Evolutionary conservation across 2,797 vertebrate genomes (phyloP).

Genomic region (Calcarius lapponicus): DNA sequence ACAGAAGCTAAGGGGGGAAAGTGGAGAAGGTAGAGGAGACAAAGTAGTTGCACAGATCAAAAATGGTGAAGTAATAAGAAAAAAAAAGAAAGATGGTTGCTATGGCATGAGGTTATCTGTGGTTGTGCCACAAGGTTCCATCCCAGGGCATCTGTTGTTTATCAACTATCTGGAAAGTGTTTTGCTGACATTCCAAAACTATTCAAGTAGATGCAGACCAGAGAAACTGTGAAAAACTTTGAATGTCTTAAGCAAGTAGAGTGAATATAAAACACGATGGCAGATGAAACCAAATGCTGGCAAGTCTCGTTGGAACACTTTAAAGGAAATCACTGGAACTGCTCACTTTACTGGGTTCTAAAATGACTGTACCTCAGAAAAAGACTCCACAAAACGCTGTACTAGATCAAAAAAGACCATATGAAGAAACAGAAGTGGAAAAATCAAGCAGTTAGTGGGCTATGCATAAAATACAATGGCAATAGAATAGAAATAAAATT

Average conservation of each 20-base stretch:
- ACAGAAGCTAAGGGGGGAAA: background rate
- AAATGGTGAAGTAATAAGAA: background rate
- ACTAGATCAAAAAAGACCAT: background rate
- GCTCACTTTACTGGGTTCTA: background rate
- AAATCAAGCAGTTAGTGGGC: background rate
- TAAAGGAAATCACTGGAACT: background rate
- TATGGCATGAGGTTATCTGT: constrained; percentile 3
- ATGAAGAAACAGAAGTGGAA: background rate
- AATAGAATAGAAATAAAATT: background rate
- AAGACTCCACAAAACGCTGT: background rate
- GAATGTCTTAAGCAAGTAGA: constrained; percentile 45
- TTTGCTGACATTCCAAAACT: constrained; percentile 19
- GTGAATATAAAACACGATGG: constrained; percentile 43
- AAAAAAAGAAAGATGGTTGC: background rate
- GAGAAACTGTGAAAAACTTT: constrained; percentile 54
- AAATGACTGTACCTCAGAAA: background rate
- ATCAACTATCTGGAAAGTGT: constrained; percentile 24
- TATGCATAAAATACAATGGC: background rate
- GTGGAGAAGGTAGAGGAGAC: background rate
- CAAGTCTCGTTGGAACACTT: background rate
- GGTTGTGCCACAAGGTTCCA: constrained; percentile 8
- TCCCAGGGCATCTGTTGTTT: constrained; percentile 12
- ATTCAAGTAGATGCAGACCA: constrained; percentile 47
- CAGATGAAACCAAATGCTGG: constrained; percentile 22
- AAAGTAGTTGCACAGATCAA: background rate